Evolutionary conservation across 2,797 vertebrate species (phyloP), one percentile per base, ranked within the genome.

Genomic region (Antennarius maculatus): DNA sequence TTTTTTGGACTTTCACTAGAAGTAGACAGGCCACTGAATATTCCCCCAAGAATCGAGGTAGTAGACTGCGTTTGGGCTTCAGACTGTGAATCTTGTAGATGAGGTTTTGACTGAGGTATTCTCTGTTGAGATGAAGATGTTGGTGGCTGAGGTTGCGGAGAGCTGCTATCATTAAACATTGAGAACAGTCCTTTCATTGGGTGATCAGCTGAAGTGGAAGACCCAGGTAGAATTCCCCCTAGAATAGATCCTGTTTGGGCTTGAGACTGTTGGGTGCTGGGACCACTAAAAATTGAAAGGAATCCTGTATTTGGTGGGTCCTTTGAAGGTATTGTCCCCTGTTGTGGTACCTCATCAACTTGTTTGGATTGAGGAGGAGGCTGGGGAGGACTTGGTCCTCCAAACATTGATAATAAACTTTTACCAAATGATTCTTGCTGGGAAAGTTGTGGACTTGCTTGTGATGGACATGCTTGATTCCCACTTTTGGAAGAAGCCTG

Each of bases 341-440:
- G 75, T 69, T 79, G 67, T 47, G 63, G 57, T 42, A 56, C 13
- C 11, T 91, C 87, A 77, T 27, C 16, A 27, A 78, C 17, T 41
- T 80, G 59, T 28, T 83, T 89, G 3, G 66, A 54, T 74, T 88
- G 81, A 49, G 76, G 41, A 55, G 84, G 28, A 39, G 83, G 57
- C 1, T 75, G 72, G 15, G 66, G 14, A 66, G 84, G 60, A 76
- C 75, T 83, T 66, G 93, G 83, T 66, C 74, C 80, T 60, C 83
- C 86, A 88, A 97, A 94, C 71, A 96, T 94, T 50, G 95, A 95
- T 58, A 96, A 89, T 71, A 96, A 70, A 87, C 87, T 92, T 84
- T 87, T 94, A 73, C 91, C 85, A 43, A 90, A 55, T 34, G 83
- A 79, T 76, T 92, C 90, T 41, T 88, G 86, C 66, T 80, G 85